phyloP scores from a whole-genome alignment of 1,140 invertebrate species.

The Leucophenga varia region DNA sequence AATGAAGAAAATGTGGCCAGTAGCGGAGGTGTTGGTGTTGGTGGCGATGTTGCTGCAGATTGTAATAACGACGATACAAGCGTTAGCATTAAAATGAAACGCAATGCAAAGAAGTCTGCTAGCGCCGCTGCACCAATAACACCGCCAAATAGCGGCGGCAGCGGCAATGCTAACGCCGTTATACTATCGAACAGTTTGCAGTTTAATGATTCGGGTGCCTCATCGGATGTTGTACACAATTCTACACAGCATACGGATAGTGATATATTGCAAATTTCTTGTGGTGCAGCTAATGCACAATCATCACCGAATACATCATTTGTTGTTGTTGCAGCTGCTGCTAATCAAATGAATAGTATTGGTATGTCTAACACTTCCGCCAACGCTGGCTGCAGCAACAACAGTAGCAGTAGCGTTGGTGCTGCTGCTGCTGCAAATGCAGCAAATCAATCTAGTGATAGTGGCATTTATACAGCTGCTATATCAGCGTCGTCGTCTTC shows the following conservation, averaged over 20 bases:
- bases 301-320: slow-evolving; percentile 38
- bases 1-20: slow-evolving; percentile 11
- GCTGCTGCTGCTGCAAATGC: slow-evolving; percentile 13
- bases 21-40: background rate
- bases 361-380: no score
- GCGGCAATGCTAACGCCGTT: slow-evolving; percentile 15
- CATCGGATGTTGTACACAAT: slow-evolving; percentile 32
- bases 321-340: slow-evolving; percentile 3
- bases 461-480: slow-evolving; percentile 35
- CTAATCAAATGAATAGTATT: no score
- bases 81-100: no score
- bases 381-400: slow-evolving; percentile 15
- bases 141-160: slow-evolving; percentile 6
- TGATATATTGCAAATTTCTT: slow-evolving; percentile 40
- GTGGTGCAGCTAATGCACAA: slow-evolving; percentile 21
- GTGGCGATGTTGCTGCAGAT: background rate
- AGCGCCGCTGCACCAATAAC: background rate
- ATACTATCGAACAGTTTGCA: no score
- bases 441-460: slow-evolving; percentile 43
- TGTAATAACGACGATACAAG: background rate
- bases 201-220: slow-evolving; percentile 39
- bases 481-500: background rate
- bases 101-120: slow-evolving; percentile 13
- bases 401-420: slow-evolving; percentile 1
- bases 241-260: slow-evolving; percentile 26